Evolutionary conservation across 2,113 vertebrate species (phyloP).

Genomic region (Daubentonia madagascariensis): DNA sequence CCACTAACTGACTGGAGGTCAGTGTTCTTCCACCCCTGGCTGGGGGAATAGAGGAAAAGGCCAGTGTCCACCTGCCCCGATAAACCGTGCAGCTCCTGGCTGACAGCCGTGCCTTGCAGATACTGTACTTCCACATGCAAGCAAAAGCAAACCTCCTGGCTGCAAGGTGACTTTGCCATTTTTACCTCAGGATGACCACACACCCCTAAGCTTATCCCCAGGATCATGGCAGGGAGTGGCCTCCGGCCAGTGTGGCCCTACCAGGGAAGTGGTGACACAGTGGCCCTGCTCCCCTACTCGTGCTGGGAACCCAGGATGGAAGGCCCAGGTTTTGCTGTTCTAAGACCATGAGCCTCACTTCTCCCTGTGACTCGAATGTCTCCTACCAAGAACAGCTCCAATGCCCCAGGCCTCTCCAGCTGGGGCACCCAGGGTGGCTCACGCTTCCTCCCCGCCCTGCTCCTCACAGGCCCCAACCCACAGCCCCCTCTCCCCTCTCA

Average conservation of each 20-base stretch:
- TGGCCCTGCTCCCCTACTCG: neutral
- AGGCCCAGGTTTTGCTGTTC: neutral
- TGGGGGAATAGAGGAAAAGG: neutral
- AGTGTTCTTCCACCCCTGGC: neutral
- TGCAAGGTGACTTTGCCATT: constrained; percentile 69
- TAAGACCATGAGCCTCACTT: neutral
- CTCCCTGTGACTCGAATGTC: neutral
- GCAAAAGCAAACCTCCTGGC: constrained; percentile 50
- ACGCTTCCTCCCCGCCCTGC: accelerated
- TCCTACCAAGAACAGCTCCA: neutral
- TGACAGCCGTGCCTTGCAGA: neutral
- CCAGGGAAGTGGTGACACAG: neutral
- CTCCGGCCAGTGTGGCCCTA: neutral
- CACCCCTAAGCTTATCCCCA: neutral
- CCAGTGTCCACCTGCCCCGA: neutral
- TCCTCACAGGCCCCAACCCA: neutral
- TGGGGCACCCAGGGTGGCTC: neutral
- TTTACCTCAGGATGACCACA: constrained; percentile 46
- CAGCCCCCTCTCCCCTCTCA: neutral
- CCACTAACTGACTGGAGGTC: neutral
- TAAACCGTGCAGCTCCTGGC: neutral
- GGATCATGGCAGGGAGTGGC: neutral
- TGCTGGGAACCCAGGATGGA: accelerated
- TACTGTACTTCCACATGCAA: constrained; percentile 23
- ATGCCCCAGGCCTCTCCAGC: neutral